phyloP scores from a whole-genome alignment of 2,797 vertebrate genomes.

The Tapirus indicus region DNA sequence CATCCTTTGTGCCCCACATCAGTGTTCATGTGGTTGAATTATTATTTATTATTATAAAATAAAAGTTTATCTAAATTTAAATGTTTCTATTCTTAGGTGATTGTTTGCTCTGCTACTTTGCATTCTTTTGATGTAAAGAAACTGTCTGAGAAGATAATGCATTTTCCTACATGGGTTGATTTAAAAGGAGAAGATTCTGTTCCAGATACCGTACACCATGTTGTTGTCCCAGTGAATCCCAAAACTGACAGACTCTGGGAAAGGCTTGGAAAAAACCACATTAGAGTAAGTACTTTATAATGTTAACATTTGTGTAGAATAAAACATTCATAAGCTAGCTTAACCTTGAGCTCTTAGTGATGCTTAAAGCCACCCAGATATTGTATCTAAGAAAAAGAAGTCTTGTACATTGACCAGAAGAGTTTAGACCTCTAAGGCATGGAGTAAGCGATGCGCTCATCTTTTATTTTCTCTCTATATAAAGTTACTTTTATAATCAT shows the following conservation, averaged over 20 bases:
- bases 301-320: fast-evolving
- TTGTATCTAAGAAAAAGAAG: neutral
- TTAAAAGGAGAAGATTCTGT: slow-evolving; percentile 99
- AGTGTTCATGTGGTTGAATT: neutral
- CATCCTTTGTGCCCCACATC: neutral
- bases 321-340: neutral
- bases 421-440: neutral
- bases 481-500: neutral
- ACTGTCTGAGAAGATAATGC: slow-evolving; percentile 98
- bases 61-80: neutral
- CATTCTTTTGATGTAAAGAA: slow-evolving; percentile 99
- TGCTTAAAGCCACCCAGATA: neutral
- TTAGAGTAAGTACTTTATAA: slow-evolving; percentile 88
- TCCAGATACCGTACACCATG: slow-evolving; percentile 97
- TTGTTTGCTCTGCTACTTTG: slow-evolving; percentile 97
- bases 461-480: neutral
- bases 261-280: slow-evolving; percentile 94
- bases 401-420: neutral
- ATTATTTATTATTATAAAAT: neutral
- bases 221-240: slow-evolving; percentile 97
- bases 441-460: neutral
- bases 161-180: slow-evolving; percentile 99
- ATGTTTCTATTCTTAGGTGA: slow-evolving; percentile 90
- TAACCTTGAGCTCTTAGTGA: neutral
- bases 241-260: slow-evolving; percentile 97